These are phyloP conservation scores for Synergus laeviventris DNA, from an alignment of 2,888 invertebrate genomes.

Conservation along the genomic window DNA sequence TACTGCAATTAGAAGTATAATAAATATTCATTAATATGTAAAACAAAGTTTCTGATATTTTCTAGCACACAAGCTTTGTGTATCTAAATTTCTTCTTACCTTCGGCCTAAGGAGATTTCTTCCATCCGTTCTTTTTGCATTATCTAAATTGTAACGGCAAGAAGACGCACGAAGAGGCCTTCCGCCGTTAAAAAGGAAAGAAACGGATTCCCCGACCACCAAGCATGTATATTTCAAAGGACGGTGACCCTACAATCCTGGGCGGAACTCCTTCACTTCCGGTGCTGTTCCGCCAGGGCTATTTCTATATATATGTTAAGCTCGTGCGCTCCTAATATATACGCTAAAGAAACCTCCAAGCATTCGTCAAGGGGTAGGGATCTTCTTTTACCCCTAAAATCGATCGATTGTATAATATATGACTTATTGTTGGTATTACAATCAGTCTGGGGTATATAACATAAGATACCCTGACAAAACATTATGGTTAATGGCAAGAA, in stretches of 20 bases:
- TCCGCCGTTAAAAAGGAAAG: conserved; percentile 57
- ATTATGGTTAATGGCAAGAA: too few relatives aligned
- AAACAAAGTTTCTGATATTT: conserved; percentile 23
- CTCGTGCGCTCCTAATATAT: conserved; percentile 37
- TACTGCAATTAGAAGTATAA: too few relatives aligned
- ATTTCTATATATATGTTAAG: conserved; percentile 64
- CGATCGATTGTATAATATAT: conserved; percentile 4
- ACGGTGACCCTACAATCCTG: conserved; percentile 71
- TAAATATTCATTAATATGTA: neutral
- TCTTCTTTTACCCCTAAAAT: neutral
- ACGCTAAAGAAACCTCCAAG: conserved; percentile 22
- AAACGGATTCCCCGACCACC: conserved; percentile 57
- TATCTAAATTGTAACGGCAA: conserved; percentile 38
- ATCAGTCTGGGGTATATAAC: neutral
- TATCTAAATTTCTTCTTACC: conserved; percentile 28
- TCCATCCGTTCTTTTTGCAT: conserved; percentile 37
- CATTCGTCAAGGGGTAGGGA: neutral
- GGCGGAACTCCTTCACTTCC: conserved; percentile 74
- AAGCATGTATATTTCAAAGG: conserved; percentile 62
- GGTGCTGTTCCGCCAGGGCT: conserved; percentile 71
- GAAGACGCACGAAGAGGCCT: conserved; percentile 53
- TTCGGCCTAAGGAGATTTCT: conserved; percentile 33
- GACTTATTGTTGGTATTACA: neutral
- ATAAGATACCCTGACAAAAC: too few relatives aligned
- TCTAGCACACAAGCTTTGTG: conserved; percentile 12